Evolutionary conservation across 2,797 vertebrate genomes (phyloP).

Genomic region (Halcyon smyrnensis): DNA sequence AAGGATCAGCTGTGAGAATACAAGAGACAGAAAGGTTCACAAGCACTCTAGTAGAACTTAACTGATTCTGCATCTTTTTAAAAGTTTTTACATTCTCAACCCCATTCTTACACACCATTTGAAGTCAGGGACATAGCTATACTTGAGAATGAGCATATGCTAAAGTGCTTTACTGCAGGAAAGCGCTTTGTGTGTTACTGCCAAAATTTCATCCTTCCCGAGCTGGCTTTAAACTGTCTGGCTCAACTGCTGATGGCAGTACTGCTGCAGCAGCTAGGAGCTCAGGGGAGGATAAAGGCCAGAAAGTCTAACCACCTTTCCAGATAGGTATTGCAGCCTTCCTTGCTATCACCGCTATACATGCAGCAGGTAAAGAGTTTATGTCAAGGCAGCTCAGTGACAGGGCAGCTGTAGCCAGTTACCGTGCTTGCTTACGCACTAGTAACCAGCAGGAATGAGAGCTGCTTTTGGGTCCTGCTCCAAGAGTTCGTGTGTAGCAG

Average conservation of each 20-base stretch:
- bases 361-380: neutral
- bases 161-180: slow-evolving; percentile 13
- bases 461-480: neutral
- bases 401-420: neutral
- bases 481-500: neutral
- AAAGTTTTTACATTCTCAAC: neutral
- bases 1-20: neutral
- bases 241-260: neutral
- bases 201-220: neutral
- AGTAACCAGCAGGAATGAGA: neutral
- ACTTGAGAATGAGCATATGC: neutral
- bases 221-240: neutral
- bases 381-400: neutral
- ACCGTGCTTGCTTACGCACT: neutral
- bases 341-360: neutral
- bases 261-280: neutral
- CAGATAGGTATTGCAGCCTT: neutral
- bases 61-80: neutral
- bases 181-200: neutral
- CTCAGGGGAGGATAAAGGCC: neutral
- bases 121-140: neutral
- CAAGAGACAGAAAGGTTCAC: neutral
- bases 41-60: neutral
- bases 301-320: neutral
- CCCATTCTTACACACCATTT: neutral